Evolutionary conservation across 1,140 invertebrate genomes (phyloP).

Genomic region (Megathymus violae): DNA sequence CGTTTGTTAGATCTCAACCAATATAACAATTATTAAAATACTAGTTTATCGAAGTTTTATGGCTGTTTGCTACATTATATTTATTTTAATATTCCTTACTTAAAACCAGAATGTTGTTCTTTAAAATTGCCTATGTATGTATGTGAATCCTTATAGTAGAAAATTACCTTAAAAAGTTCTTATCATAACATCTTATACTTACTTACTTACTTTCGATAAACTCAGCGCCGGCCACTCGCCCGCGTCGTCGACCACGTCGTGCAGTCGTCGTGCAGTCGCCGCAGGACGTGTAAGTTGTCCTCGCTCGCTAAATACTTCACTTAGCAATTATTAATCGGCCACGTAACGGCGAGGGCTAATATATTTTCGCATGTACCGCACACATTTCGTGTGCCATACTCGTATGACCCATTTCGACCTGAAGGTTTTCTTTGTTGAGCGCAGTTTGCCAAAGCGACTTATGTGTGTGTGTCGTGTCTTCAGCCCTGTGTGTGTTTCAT

Average conservation of each 20-base stretch:
- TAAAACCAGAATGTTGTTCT: no score
- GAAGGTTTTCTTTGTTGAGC: conserved; percentile 28
- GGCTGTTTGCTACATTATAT: no score
- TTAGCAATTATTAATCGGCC: conserved; percentile 37
- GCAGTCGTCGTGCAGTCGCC: conserved; percentile 2
- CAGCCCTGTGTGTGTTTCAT: background rate
- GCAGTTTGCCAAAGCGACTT: conserved; percentile 10
- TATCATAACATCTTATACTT: background rate
- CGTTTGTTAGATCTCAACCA: no score
- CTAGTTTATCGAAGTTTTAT: no score
- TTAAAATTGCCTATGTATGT: no score
- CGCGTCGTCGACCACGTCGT: no score
- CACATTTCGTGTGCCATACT: conserved; percentile 22
- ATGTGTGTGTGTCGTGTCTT: background rate
- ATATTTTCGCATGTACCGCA: conserved; percentile 30
- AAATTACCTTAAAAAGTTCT: background rate
- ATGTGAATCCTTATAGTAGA: no score
- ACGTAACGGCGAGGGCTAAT: conserved; percentile 24
- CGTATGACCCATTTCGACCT: conserved; percentile 28
- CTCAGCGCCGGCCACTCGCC: no score
- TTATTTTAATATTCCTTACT: no score
- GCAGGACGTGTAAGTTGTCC: conserved; percentile 11
- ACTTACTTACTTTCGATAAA: no score
- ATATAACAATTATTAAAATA: no score
- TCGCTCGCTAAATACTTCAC: conserved; percentile 28